Percentiles rank a stretch among this genome's conserved stretches.
Conservation (phyloP, 1,140 invertebrate genomes). For the Drosophila watanabei region DNA sequence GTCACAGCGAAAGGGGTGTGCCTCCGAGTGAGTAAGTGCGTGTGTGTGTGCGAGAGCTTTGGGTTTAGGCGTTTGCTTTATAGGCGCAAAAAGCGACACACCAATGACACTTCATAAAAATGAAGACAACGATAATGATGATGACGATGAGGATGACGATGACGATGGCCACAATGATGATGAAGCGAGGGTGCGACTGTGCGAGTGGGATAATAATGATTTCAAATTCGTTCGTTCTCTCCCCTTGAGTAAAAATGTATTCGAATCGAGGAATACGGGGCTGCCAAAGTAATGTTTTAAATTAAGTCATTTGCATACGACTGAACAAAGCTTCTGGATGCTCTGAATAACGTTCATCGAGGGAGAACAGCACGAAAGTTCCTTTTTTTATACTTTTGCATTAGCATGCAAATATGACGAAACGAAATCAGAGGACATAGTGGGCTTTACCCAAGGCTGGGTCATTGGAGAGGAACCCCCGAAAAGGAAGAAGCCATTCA, state of each 20-base stretch:
- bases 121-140: conserved; percentile 76
- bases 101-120: conserved; percentile 83
- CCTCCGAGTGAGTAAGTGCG: conserved; percentile 26
- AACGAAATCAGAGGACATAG: conserved; percentile 21
- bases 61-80: conserved; percentile 62
- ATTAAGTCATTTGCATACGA: conserved; percentile 79
- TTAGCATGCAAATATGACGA: conserved; percentile 33
- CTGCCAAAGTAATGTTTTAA: conserved; percentile 66
- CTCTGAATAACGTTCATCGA: conserved; percentile 3
- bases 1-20: conserved; percentile 29
- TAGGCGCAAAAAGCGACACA: conserved; percentile 76
- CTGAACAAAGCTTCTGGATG: conserved; percentile 17
- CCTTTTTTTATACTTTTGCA: conserved; percentile 20
- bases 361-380: neutral
- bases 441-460: neutral
- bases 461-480: neutral
- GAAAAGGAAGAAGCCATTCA: neutral
- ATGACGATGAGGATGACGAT: conserved; percentile 50
- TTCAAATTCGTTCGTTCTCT: conserved; percentile 55
- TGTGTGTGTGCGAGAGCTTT: conserved; percentile 10
- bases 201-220: conserved; percentile 68
- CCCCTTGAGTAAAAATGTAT: conserved; percentile 5
- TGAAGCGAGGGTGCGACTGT: conserved; percentile 31
- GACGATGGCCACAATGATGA: conserved; percentile 47
- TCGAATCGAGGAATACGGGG: neutral